phyloP scores from a whole-genome alignment of 2,113 vertebrate species.

The Dipodomys ordii region DNA sequence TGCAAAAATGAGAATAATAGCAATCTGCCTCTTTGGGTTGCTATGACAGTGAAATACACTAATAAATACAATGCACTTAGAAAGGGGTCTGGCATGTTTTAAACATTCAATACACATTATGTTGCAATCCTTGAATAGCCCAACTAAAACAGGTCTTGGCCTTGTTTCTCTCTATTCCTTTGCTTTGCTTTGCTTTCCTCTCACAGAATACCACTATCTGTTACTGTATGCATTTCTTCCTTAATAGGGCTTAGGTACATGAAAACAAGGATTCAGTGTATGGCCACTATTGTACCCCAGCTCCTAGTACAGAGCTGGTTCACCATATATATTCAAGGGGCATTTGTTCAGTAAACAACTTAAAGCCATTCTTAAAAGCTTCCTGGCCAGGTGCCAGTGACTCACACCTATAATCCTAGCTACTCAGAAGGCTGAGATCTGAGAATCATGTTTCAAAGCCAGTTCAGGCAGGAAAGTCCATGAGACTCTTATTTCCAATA shows the following conservation, averaged over 20 bases:
- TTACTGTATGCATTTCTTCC: neutral
- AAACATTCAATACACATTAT: neutral
- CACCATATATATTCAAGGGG: neutral
- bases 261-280: no score
- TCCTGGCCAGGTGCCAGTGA: no score
- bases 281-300: neutral
- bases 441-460: no score
- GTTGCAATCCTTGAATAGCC: neutral
- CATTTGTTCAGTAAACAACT: neutral
- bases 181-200: neutral
- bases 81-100: neutral
- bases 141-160: neutral
- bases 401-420: no score
- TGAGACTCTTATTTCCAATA: no score
- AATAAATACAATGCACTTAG: neutral
- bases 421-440: no score
- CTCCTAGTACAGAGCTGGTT: neutral
- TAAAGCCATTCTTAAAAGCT: neutral
- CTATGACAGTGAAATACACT: neutral
- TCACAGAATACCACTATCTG: neutral
- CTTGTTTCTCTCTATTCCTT: neutral
- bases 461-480: no score
- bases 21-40: neutral
- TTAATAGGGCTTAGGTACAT: no score
- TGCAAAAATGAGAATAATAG: neutral